Base-by-base conservation (phyloP, 2,797 vertebrate species). In the Alfaro cultratus region DNA sequence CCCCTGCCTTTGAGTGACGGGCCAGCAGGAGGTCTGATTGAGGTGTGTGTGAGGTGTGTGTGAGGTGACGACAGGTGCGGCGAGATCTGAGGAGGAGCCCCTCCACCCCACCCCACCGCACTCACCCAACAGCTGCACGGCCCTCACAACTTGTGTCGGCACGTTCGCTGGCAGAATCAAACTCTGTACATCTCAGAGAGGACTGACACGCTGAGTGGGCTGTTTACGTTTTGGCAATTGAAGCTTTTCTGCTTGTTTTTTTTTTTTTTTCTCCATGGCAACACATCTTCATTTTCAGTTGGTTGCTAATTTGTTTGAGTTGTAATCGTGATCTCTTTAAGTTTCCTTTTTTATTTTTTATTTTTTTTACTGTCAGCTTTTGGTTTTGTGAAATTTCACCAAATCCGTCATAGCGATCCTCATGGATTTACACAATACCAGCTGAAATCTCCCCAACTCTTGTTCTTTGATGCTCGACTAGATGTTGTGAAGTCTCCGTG, bases 11-110 rank as follows among this genome's bases (percentile, higher is more conserved):
- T 94, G 95, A 96, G 76, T 94, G 95, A 93, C 93, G 79, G 93
- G 83, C 29, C 72, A 88, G 93, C 92, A 94, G 86, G 88, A 94
- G 93, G 92, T 87, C 91, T 95, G 95, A 96, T 91, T 94, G 95
- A 96, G 92, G 93, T 88, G 93, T 92, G 90, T 92, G 80, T 94
- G 95, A 96, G 92, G 93, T 88, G 93, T 92, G 90, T 92, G 80
- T 90, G 88, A 74, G 92, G 90, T 72, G 95, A 92, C 90, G 95
- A 96, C 94, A 95, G 94, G 90, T 36, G 0, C 18, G 70, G 83
- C 34, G 81, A 92, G 91, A 96, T 96, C 94, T 94, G 91, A 96
- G 86, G 80, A 87, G 88, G 89, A 93, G 91, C 90, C 86, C 91
- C 74, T 67, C 81, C 68, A 45, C 16, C n/a, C 1, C 46, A 9